phyloP scores from a whole-genome alignment of 2,113 vertebrate genomes.

The Trogon melanurus region DNA sequence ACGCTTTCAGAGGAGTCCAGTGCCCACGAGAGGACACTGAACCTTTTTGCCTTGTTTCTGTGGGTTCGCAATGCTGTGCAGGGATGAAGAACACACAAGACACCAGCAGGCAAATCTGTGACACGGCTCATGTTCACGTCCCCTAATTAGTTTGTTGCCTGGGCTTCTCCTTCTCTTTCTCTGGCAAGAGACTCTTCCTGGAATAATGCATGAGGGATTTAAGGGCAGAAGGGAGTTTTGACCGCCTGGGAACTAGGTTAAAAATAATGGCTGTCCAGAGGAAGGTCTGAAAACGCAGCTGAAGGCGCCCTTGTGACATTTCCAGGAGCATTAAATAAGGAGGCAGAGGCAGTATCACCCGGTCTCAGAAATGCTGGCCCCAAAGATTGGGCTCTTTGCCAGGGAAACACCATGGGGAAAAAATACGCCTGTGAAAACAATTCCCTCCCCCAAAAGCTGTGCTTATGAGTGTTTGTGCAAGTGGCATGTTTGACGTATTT shows the following conservation, averaged over 20 bases:
- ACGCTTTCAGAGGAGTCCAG: not conserved
- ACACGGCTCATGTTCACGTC: not conserved
- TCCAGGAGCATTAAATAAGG: not conserved
- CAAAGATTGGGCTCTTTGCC: not conserved
- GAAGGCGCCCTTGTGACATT: not conserved
- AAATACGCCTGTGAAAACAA: not conserved
- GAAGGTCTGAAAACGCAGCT: not conserved
- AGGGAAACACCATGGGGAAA: not conserved
- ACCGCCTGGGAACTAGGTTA: not conserved
- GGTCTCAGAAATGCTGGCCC: not conserved
- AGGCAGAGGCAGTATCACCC: not conserved
- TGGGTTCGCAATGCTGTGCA: not conserved
- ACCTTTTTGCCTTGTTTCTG: not conserved
- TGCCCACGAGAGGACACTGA: not conserved
- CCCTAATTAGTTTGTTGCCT: not conserved
- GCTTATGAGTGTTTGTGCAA: not conserved
- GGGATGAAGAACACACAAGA: not conserved
- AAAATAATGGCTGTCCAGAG: not conserved
- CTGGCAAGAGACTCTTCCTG: not conserved
- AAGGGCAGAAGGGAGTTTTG: not conserved
- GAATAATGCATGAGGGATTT: not conserved
- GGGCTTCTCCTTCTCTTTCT: not conserved
- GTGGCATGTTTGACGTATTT: not conserved
- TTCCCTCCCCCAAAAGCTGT: not conserved
- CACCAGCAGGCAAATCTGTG: not conserved